phyloP scores from a whole-genome alignment of 2,797 vertebrate genomes.

The Ctenosaura bakeri region DNA sequence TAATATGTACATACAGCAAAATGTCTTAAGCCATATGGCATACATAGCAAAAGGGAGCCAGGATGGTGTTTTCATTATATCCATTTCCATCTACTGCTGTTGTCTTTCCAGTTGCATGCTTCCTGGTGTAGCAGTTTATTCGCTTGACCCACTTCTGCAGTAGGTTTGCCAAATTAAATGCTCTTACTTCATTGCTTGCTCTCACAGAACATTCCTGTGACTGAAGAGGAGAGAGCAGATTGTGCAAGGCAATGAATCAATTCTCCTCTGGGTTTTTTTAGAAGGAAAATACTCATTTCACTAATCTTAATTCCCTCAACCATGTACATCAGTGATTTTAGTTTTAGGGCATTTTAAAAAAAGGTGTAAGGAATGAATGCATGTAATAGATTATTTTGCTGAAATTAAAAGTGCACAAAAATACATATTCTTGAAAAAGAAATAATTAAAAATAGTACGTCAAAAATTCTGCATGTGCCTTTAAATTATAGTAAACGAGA shows the following conservation, averaged over 20 bases:
- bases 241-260: slow-evolving; percentile 46
- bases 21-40: neutral
- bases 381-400: neutral
- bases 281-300: neutral
- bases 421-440: neutral
- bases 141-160: slow-evolving; percentile 14
- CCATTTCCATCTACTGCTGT: slow-evolving; percentile 30
- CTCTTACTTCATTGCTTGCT: slow-evolving; percentile 1
- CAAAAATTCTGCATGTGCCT: neutral
- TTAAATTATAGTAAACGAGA: neutral
- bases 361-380: neutral
- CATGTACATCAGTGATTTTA: neutral
- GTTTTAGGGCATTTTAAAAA: neutral
- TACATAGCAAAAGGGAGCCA: neutral
- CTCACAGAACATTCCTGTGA: slow-evolving; percentile 24
- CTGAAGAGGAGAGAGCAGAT: slow-evolving; percentile 23
- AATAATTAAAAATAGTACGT: neutral
- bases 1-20: neutral
- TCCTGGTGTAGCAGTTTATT: slow-evolving; percentile 31
- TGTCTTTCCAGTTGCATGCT: slow-evolving; percentile 35
- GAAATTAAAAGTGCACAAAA: neutral
- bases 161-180: slow-evolving; percentile 40
- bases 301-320: neutral
- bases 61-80: slow-evolving; percentile 21
- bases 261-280: slow-evolving; percentile 27